A percentile compares a stretch with the other conserved stretches of the same genome.
These are phyloP conservation scores for Bryconaethiops microstoma DNA, from an alignment of 2,797 vertebrate genomes.

Conservation along the genomic window DNA sequence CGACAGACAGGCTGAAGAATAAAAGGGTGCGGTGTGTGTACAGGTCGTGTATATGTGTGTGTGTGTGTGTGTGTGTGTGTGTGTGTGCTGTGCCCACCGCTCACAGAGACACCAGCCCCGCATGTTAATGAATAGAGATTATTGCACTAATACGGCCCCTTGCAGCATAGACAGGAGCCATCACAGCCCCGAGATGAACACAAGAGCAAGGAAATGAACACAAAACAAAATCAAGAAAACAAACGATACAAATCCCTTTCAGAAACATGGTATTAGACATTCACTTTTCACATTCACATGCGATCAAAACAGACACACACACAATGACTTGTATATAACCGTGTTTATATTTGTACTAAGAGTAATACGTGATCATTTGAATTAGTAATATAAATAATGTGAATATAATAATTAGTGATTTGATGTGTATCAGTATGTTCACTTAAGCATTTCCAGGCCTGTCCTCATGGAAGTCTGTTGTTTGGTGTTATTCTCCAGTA, in stretches of 20 bases:
- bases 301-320: too few species aligned
- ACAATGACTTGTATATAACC: too few species aligned
- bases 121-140: constrained; percentile 45
- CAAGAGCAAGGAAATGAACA: not conserved
- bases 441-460: too few species aligned
- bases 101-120: constrained; percentile 36
- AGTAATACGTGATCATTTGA: too few species aligned
- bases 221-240: not conserved
- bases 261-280: not conserved
- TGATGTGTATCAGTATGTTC: too few species aligned
- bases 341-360: too few species aligned
- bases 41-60: constrained; percentile 2
- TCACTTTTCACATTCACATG: too few species aligned
- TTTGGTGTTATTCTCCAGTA: too few species aligned
- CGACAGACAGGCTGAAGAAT: constrained; percentile 64
- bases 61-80: not conserved
- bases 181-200: constrained; percentile 7
- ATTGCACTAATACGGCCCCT: constrained; percentile 21
- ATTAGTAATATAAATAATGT: too few species aligned
- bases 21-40: constrained; percentile 45
- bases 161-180: not conserved
- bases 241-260: not conserved
- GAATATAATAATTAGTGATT: too few species aligned
- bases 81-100: constrained; percentile 9
- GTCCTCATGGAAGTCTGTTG: too few species aligned